Base-by-base conservation (phyloP, 2,797 vertebrate genomes). In the Varecia variegata region DNA sequence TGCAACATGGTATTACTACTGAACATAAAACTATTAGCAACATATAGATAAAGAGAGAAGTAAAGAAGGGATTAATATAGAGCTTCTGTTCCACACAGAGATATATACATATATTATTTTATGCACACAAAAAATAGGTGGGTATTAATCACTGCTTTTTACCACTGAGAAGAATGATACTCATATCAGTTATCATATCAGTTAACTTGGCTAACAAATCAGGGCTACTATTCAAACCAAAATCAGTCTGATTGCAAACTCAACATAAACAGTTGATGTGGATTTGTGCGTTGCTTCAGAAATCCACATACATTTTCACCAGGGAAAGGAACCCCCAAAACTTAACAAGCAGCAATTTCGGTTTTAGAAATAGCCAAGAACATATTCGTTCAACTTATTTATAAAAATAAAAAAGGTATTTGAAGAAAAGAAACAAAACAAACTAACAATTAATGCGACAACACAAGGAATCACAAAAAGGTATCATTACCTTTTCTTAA, bases 361-460 rank as follows among this genome's bases (percentile, higher is more conserved):
- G 65, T 32, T 60, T 9, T 7, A 92, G 56, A 54, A 94, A 65
- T 65, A 81, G n/a, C 25, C 40, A 80, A 76, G 5, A 52, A 70
- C 13, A 3, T 35, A 68, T 50, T 77, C 84, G 40, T 93, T 50
- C 23, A 76, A 76, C 14, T 84, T 77, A 60, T 56, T 82, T 92
- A 38, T 40, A 67, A 79, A 54, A 30, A 50, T 74, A 8, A 15
- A 27, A 77, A 81, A 74, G 14, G 18, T 20, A 68, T 91, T 94
- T 95, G 14, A 76, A 94, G 71, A 18, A 94, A 95, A 62, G 20
- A 32, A 88, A 67, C 13, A 84, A 90, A 93, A 56, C 6, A 7
- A 83, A 84, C 25, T 84, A 92, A 73, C 27, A 94, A 96, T 98
- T 96, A 97, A 97, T 94, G 97, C 92, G 89, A 95, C 92, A 97